Percentiles rank a stretch among this genome's conserved stretches.
Evolutionary conservation across 2,113 vertebrate species (phyloP).

Genomic region (Cochlearius cochlearius): DNA sequence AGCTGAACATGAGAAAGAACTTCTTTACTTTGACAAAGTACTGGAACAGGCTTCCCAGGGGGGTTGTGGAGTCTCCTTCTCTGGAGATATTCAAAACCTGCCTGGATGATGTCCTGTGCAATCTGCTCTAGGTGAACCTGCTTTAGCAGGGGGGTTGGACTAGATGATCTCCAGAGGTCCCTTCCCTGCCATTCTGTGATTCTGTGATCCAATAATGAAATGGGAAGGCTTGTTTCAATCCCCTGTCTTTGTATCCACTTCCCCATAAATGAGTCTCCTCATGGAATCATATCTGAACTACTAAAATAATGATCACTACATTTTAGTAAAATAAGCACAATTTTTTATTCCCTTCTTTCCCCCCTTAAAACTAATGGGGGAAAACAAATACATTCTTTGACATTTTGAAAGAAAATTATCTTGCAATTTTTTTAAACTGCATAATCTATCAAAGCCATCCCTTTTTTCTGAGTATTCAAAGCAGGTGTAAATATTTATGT

Average conservation of each 20-base stretch:
- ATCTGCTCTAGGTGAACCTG: no score
- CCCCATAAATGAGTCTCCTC: background rate
- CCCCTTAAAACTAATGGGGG: rapidly evolving
- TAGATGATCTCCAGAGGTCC: no score
- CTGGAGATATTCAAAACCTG: no score
- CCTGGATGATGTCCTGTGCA: no score
- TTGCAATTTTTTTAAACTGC: background rate
- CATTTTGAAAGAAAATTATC: background rate
- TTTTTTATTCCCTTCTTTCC: background rate
- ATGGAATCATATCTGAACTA: background rate
- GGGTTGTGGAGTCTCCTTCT: no score
- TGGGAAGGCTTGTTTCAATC: background rate
- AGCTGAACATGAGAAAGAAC: no score
- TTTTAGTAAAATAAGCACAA: background rate
- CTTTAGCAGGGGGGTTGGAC: no score
- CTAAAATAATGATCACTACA: background rate
- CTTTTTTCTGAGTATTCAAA: background rate
- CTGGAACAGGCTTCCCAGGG: no score
- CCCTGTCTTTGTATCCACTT: background rate
- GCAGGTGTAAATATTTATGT: background rate
- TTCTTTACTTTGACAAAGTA: no score
- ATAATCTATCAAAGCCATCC: background rate
- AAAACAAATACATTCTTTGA: background rate
- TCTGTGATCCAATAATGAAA: background rate
- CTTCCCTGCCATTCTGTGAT: no score